Evolutionary conservation across 1,140 invertebrate species (phyloP).

Genomic region (Brachionus koreanus): DNA sequence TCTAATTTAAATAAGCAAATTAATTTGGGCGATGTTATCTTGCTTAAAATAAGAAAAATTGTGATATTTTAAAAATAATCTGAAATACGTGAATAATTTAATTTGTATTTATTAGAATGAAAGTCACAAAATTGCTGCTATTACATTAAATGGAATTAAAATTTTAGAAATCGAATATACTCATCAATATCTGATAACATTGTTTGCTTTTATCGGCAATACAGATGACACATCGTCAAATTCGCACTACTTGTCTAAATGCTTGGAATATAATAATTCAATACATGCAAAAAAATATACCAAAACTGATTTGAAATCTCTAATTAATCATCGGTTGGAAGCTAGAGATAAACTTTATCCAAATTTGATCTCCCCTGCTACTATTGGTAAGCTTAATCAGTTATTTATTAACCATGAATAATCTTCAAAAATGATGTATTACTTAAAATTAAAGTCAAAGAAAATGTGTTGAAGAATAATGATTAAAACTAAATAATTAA

Average conservation of each 20-base stretch:
- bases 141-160: neutral
- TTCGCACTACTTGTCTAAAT: neutral
- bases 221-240: neutral
- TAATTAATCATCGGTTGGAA: neutral
- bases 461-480: too few species aligned
- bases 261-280: neutral
- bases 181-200: neutral
- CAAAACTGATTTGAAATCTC: neutral
- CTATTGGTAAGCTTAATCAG: neutral
- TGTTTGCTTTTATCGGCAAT: neutral
- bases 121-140: neutral
- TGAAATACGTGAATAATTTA: neutral
- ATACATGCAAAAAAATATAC: neutral
- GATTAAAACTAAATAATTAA: too few species aligned
- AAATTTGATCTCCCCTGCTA: neutral
- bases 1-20: neutral
- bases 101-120: neutral
- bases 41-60: neutral
- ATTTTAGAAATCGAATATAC: neutral
- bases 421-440: too few species aligned
- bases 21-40: neutral
- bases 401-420: neutral
- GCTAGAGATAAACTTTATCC: constrained; percentile 1
- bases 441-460: too few species aligned
- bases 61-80: neutral